Conservation (phyloP, 1,140 invertebrate species). For the Cydia pomonella region DNA sequence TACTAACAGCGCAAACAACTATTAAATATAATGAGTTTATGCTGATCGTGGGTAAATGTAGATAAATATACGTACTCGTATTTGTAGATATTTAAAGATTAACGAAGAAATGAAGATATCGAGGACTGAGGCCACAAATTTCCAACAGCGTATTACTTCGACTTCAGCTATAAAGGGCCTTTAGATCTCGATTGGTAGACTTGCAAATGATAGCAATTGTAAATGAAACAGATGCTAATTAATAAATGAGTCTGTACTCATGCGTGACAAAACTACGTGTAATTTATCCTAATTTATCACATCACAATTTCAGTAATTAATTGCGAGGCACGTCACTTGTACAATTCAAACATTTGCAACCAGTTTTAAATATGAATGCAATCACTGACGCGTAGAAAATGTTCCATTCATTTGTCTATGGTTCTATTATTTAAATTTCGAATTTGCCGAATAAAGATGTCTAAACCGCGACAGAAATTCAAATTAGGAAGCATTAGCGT, state of each 20-base stretch:
- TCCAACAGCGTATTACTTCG: too few species aligned
- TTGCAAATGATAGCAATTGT: neutral
- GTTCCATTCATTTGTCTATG: slow-evolving; percentile 45
- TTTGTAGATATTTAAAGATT: too few species aligned
- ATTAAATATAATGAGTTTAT: too few species aligned
- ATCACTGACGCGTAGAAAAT: slow-evolving; percentile 50
- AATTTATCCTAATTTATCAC: slow-evolving; percentile 10
- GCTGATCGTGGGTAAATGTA: too few species aligned
- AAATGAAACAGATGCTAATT: neutral
- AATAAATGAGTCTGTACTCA: neutral
- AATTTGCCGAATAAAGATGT: slow-evolving; percentile 61
- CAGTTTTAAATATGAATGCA: slow-evolving; percentile 62
- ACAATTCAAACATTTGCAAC: slow-evolving; percentile 40
- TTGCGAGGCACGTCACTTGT: slow-evolving; percentile 9
- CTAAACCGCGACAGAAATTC: slow-evolving; percentile 71
- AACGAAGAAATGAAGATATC: too few species aligned
- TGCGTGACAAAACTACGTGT: slow-evolving; percentile 12
- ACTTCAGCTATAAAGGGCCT: too few species aligned
- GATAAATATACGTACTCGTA: too few species aligned
- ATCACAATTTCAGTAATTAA: slow-evolving; percentile 19
- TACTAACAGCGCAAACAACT: too few species aligned
- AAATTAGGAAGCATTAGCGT: slow-evolving; percentile 66
- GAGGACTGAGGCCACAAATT: too few species aligned
- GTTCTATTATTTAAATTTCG: slow-evolving; percentile 65
- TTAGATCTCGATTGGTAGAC: too few species aligned